Evolutionary conservation across 1,140 invertebrate genomes (phyloP), one percentile per base, ranked within the genome.

Genomic region (Drosophila lacteicornis): DNA sequence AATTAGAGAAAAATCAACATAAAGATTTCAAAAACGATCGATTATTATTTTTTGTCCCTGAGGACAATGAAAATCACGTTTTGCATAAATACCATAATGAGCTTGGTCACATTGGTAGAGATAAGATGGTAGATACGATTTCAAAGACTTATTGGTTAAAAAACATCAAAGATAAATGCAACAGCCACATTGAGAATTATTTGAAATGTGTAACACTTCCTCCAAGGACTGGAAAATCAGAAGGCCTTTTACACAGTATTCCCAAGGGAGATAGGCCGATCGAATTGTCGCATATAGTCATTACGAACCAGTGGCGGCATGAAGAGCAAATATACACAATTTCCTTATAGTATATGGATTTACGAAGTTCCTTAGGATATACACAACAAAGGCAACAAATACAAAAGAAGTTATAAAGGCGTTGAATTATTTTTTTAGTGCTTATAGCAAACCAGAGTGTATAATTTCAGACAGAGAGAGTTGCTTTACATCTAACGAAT

Each of bases 231-330:
- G 80, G 84, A 7, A 92, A 88, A 74, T 12, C 47, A 2, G 81
- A 92, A 51, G 82, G 82, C 8, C 50, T 73, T 36, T 56, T 92
- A n/a, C 80, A 91, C 46, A 80, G 38, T 56, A 79, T 91, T 50
- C 60, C 60, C 0, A 92, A 92, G 57, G 73, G 27, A 7, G 5
- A 49, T n/a, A 27, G 11, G 15, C 25, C 25, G 4, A 27, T 50
- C 25, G 15, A 49, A 49, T 27, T 49, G 2, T 9, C 27, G 8
- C 30, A 36, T 11, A 25, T 25, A 3, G 22, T 12, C 22, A 9
- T n/a, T 49, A 9, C 7, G 22, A 3, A 46, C 22, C 46, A 25
- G 22, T 25, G 5, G 22, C 46, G 0, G 7, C 22, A 49, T 22
- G 22, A 15, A 50, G 8, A 9, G 22, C 22, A 4, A 27, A 49